phyloP scores from a whole-genome alignment of 1,140 invertebrate species.

The Doryteuthis pealeii region DNA sequence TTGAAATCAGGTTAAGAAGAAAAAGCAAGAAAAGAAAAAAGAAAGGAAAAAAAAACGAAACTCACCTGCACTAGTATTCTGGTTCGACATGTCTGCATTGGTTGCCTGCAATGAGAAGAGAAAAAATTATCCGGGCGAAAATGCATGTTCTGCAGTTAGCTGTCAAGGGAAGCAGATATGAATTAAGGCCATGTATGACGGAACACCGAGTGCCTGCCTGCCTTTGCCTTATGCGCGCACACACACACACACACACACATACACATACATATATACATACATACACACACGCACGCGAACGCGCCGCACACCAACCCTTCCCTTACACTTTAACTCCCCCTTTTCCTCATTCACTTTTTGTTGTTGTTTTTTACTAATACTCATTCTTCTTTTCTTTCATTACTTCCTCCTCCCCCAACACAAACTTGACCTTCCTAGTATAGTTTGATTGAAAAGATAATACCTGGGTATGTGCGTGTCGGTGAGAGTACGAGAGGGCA shows the following conservation, averaged over 20 bases:
- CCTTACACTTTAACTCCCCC: no score
- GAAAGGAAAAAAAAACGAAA: not conserved
- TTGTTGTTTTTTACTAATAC: no score
- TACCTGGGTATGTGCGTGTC: no score
- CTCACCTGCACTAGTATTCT: conserved; percentile 11
- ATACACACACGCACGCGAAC: not conserved
- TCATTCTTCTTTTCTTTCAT: no score
- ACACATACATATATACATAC: not conserved
- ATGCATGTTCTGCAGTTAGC: conserved; percentile 9
- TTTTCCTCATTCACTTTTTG: no score
- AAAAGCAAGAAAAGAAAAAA: no score
- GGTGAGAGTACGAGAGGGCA: no score
- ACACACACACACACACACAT: not conserved
- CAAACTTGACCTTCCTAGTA: no score
- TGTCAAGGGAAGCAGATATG: conserved; percentile 6
- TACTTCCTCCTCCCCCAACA: no score
- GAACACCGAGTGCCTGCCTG: not conserved
- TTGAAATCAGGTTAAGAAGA: no score
- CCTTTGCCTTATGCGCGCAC: not conserved
- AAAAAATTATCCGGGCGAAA: conserved; percentile 12
- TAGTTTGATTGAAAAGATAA: no score
- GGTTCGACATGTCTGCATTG: conserved; percentile 12
- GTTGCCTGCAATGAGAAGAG: conserved; percentile 11
- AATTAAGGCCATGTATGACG: conserved; percentile 1
- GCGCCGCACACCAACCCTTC: no score